Evolutionary conservation across 1,140 invertebrate genomes (phyloP), one percentile per base, ranked within the genome.

Genomic region (Scaptomyza hsui): DNA sequence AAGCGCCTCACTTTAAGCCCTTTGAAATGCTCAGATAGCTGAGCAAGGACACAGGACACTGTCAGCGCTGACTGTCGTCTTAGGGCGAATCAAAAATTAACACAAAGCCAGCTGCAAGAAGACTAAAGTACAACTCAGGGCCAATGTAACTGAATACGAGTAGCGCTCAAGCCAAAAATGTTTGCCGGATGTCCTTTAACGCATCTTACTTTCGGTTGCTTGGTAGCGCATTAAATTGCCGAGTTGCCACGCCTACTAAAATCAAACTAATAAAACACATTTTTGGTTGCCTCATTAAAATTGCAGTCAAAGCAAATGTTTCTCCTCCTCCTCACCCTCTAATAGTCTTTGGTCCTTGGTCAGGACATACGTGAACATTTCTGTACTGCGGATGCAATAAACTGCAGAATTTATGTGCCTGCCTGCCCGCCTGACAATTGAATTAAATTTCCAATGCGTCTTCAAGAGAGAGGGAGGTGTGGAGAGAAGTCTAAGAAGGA

Each of bases 321-420:
- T 10, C 35, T 24, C 9, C 42, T 7, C 37, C 39, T 19, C 47
- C 48, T 35, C 55, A 18, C 13, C 7, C 9, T n/a, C 32, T 3
- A 18, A 15, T 29, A 12, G 3, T 6, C 10, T 29, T 7, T 29
- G 26, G 26, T 29, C 26, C 26, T 21, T 15, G 13, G 29, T 4
- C n/a, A 13, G 41, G 45, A 45, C 12, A 53, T 63, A 70, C 78
- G 72, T 80, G 75, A 69, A 72, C 71, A 76, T 78, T 86, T 74
- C 74, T n/a, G 74, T 86, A 88, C 60, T 86, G 81, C 81, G 74
- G 81, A 86, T 86, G 81, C 81, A 88, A 86, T 86, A 86, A 86
- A 88, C 41, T 86, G 81, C 75, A 81, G 64, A 85, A 86, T 86
- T 86, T 86, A 86, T 86, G 81, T 71, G 52, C 74, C 49, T 64